Evolutionary conservation across 1,140 invertebrate genomes (phyloP).

Genomic region (Drosophila carrolli): DNA sequence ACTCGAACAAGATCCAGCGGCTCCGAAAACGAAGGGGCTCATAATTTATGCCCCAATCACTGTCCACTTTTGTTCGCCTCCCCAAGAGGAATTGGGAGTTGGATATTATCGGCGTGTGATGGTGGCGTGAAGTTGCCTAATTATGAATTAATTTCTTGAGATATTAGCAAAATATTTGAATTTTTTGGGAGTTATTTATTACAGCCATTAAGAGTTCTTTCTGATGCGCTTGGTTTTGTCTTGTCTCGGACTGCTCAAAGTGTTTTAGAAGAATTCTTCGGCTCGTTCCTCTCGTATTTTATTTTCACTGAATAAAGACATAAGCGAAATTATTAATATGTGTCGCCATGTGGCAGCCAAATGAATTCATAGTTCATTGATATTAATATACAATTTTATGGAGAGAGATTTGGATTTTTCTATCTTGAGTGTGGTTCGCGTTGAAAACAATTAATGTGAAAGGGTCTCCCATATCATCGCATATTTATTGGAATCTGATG

Average conservation of each 20-base stretch:
- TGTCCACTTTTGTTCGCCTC: constrained; percentile 52
- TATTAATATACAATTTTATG: constrained; percentile 55
- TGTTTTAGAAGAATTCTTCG: constrained; percentile 30
- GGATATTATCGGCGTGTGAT: constrained; percentile 21
- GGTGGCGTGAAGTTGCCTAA: constrained; percentile 57
- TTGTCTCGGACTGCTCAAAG: constrained; percentile 52
- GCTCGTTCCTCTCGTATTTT: constrained; percentile 1
- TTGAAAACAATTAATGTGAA: constrained; percentile 48
- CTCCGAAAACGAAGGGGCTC: constrained; percentile 17
- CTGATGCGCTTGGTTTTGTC: constrained; percentile 39
- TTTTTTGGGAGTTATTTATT: constrained; percentile 60
- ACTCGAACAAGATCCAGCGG: constrained; percentile 24
- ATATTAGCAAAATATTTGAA: constrained; percentile 65
- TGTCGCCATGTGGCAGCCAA: constrained; percentile 52
- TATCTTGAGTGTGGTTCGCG: constrained; percentile 16
- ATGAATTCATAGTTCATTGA: constrained; percentile 68
- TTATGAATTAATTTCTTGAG: constrained; percentile 70
- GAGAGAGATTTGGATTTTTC: constrained; percentile 20
- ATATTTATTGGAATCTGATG: constrained; percentile 60
- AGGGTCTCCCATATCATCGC: constrained; percentile 49
- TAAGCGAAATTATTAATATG: constrained; percentile 56
- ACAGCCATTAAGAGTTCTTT: constrained; percentile 46
- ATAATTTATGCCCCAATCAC: constrained; percentile 65
- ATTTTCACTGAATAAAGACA: constrained; percentile 62
- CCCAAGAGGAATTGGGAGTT: constrained; percentile 19